Evolutionary conservation across 2,797 vertebrate species (phyloP), one percentile per base, ranked within the genome.

Genomic region (Enteromius paludinosus): DNA sequence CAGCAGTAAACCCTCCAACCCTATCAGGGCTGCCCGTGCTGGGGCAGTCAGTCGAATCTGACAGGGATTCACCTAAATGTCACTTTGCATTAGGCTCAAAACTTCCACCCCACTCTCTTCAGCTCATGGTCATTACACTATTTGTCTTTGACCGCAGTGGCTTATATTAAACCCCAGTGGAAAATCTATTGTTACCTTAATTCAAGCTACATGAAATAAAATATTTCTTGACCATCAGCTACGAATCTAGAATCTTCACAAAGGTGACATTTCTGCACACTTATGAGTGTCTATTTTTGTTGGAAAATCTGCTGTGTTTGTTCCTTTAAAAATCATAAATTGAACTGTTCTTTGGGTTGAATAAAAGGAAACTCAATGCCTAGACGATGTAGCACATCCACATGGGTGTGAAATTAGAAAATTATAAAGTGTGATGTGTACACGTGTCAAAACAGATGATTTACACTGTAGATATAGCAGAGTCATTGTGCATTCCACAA

Each of bases 31-130:
- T 28, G 23, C 68, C 43, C 45, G 4, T 54, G 72, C 43, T 20
- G 56, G 66, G 56, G 30, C 66, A 61, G 74, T 85, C 76, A 41
- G 61, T 23, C 3, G n/a, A 56, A 68, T 41, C 23, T 75, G 81
- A 73, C 49, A 78, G 14, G 18, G 41, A 30, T 73, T 82, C 69
- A 74, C 80, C 62, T 28, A 59, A 66, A 72, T 82, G 84, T 79
- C 84, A 79, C 75, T 73, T 45, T 49, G n/a, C 49, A 74, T 82
- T 18, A 68, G 38, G 2, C 49, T 73, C 84, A 66, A 82, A 65
- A 56, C 25, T 20, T 54, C 35, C 33, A 3, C 11, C 28, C 62
- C 28, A 33, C 62, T 68, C 69, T 56, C 9, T 4, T 49, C 49
- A 61, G 77, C 61, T 73, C 62, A 35, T 30, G 6, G 35, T 23